Conservation (phyloP, 2,797 vertebrate species). For the Todus mexicanus region DNA sequence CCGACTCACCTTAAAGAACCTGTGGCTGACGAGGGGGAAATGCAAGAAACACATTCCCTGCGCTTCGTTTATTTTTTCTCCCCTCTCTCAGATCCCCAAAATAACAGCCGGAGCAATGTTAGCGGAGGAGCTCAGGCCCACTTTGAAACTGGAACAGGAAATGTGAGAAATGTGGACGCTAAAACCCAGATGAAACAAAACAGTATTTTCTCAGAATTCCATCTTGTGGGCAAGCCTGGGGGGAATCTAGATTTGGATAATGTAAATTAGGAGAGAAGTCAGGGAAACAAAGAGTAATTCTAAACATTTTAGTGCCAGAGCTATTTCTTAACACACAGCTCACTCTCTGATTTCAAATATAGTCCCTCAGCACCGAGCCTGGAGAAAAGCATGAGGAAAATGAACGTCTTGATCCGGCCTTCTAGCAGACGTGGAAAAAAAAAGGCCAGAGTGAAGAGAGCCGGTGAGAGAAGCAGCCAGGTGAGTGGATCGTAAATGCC, state of each 20-base stretch:
- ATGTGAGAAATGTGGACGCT: conserved; percentile 28
- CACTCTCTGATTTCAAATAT: conserved; percentile 30
- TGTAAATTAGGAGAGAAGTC: conserved; percentile 62
- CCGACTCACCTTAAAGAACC: background rate
- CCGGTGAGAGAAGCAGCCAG: background rate
- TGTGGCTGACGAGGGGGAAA: background rate
- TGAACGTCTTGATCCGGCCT: background rate
- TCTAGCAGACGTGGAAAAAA: background rate
- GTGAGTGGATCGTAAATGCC: background rate
- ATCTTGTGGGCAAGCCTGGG: conserved; percentile 10
- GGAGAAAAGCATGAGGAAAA: background rate
- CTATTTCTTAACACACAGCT: conserved; percentile 59
- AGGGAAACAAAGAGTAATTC: conserved; percentile 50
- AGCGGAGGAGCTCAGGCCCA: background rate
- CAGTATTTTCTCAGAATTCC: conserved; percentile 48
- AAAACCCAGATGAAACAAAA: conserved; percentile 35
- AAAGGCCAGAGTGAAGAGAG: background rate
- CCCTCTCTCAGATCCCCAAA: background rate
- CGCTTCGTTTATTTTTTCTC: background rate
- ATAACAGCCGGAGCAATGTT: background rate
- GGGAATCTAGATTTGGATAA: conserved; percentile 43
- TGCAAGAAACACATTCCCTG: background rate
- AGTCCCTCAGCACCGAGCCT: background rate
- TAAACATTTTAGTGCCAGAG: conserved; percentile 40
- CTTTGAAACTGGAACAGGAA: conserved; percentile 39